These are phyloP conservation scores for Chamaetylas fuelleborni DNA, from an alignment of 2,113 vertebrate genomes.

Conservation along the genomic window DNA sequence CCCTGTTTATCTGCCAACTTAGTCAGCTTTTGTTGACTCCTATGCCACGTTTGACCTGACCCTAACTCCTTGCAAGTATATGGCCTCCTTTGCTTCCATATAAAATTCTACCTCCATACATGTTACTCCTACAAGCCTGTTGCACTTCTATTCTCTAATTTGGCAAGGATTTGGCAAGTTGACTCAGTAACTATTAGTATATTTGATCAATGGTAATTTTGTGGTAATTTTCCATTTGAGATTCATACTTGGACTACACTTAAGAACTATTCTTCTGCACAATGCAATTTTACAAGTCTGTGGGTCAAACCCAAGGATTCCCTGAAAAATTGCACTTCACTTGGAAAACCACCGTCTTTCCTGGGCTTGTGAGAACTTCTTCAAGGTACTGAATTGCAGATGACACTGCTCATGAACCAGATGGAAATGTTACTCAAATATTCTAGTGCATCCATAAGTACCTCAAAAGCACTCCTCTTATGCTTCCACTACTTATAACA, in stretches of 20 bases:
- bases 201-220: background rate
- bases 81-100: background rate
- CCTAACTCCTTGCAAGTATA: background rate
- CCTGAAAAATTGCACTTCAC: background rate
- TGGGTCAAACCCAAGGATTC: background rate
- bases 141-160: background rate
- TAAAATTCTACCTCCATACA: background rate
- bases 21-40: background rate
- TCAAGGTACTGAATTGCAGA: background rate
- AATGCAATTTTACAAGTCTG: background rate
- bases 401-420: background rate
- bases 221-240: background rate
- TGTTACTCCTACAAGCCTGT: background rate
- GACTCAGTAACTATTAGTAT: background rate
- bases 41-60: background rate
- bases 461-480: background rate
- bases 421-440: background rate
- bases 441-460: fast-evolving
- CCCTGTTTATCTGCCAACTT: background rate
- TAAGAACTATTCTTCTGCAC: background rate
- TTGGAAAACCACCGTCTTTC: background rate
- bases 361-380: background rate
- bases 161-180: background rate
- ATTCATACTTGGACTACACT: background rate
- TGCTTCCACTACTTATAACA: background rate